Conservation (phyloP, 2,113 vertebrate species). For the Psophia crepitans region DNA sequence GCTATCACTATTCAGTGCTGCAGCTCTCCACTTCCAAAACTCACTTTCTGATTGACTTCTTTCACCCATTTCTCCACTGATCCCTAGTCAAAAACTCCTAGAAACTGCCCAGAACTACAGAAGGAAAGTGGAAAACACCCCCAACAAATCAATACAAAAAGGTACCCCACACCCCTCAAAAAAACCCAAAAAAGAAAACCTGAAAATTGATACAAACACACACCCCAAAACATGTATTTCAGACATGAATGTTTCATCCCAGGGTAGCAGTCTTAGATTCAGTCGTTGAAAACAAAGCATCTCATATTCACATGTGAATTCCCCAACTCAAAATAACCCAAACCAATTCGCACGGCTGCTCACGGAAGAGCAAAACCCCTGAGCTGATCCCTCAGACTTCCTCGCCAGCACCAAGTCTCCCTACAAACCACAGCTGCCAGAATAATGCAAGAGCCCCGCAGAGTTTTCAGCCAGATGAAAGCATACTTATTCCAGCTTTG, state of each 20-base stretch:
- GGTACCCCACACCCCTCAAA: background rate
- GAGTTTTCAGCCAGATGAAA: background rate
- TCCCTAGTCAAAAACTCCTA: background rate
- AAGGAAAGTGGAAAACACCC: background rate
- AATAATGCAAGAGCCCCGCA: background rate
- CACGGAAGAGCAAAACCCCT: background rate
- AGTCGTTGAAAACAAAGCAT: too few relatives aligned
- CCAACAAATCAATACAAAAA: background rate
- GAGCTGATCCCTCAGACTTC: background rate
- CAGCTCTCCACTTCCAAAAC: background rate
- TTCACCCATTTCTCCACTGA: background rate
- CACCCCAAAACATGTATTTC: background rate
- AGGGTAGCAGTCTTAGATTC: background rate
- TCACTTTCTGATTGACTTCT: background rate
- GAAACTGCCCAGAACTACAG: background rate
- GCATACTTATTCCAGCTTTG: background rate
- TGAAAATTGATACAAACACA: too few relatives aligned
- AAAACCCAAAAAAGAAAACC: background rate
- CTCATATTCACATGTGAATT: background rate
- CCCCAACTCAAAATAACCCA: background rate
- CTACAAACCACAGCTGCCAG: background rate
- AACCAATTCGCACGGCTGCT: background rate
- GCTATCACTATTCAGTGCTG: rapidly evolving
- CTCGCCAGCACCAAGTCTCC: background rate
- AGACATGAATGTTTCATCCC: background rate